Conservation (phyloP, 1,140 invertebrate species). For the Centruroides vittatus region DNA sequence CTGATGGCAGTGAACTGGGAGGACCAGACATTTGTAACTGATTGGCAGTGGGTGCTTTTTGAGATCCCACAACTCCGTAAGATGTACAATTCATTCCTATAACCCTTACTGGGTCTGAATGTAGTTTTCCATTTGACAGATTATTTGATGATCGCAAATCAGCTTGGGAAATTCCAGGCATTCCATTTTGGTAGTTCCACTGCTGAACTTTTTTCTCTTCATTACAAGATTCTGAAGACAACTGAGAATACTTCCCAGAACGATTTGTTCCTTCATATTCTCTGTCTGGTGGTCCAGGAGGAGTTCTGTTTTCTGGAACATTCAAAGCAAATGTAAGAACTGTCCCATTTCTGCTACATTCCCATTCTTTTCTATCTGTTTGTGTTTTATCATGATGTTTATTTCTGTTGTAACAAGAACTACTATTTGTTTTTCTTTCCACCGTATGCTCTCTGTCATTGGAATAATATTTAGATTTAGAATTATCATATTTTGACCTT, state of each 20-base stretch:
- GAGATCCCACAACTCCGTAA: background rate
- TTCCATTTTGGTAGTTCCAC: too few relatives aligned
- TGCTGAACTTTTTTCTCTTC: too few relatives aligned
- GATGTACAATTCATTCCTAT: too few relatives aligned
- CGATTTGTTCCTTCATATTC: too few relatives aligned
- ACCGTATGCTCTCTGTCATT: slow-evolving; percentile 1
- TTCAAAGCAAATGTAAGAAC: background rate
- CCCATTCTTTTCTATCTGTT: background rate
- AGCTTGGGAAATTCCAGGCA: too few relatives aligned
- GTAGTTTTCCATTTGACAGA: too few relatives aligned
- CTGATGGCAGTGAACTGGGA: slow-evolving; percentile 10
- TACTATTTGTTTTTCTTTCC: background rate
- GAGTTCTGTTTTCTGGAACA: background rate
- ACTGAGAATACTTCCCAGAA: too few relatives aligned
- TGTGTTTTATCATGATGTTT: slow-evolving; percentile 3
- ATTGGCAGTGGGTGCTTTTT: slow-evolving; percentile 9
- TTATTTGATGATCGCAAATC: too few relatives aligned
- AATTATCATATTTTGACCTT: slow-evolving; percentile 1
- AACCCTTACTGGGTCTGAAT: too few relatives aligned
- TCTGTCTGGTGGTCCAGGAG: background rate
- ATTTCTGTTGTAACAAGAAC: slow-evolving; percentile 2
- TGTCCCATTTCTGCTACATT: slow-evolving; percentile 1
- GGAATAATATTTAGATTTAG: slow-evolving; percentile 5
- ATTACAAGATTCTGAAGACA: too few relatives aligned
- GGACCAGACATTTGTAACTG: slow-evolving; percentile 17